Base-by-base conservation (phyloP, 2,797 vertebrate genomes). In the Argentina silus region DNA sequence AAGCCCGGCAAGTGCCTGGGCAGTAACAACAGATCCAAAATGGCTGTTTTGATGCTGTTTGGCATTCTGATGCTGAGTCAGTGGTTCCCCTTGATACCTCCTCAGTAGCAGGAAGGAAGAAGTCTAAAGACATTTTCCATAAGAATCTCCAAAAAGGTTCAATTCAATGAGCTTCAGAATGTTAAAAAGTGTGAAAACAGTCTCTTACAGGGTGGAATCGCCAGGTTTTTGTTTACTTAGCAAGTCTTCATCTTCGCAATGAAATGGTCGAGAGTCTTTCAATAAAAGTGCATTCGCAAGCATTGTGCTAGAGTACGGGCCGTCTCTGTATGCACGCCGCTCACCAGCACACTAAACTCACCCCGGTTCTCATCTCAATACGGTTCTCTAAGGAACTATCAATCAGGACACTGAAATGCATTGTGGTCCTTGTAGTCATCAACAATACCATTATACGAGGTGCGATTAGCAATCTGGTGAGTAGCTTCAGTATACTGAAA, bases 221-320 rank as follows among this genome's bases (percentile, higher is more conserved):
- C 27, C 51, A 56, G 63, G 45, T 15, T 9, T 19, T n/a, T 42
- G 21, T 47, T 15, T n/a, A n/a, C n/a, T n/a, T 44, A 53, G 23
- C 36, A 36, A 44, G 48, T 56, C 64, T 36, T 14, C 19, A 75
- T 72, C 47, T 61, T 65, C 72, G 68, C 7, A 73, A 62, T 69
- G 70, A 79, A 81, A 81, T 69, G 78, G 74, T 67, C 67, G 55
- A 44, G 43, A 62, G 73, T 69, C 78, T 61, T 75, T 74, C 42
- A 68, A 68, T 69, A 71, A 74, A 67, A 53, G 64, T 59, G 66
- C 65, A 55, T 74, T 71, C 68, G 69, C 50, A 73, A 75, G 76
- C 67, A 70, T 76, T 68, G 14, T 42, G n/a, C 55, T 67, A 48
- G 21, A 19, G 45, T 64, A 23, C 15, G 36, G 45, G 36, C 19